Evolutionary conservation across 2,113 vertebrate genomes (phyloP), one percentile per base, ranked within the genome.

Genomic region (Alosa alosa): DNA sequence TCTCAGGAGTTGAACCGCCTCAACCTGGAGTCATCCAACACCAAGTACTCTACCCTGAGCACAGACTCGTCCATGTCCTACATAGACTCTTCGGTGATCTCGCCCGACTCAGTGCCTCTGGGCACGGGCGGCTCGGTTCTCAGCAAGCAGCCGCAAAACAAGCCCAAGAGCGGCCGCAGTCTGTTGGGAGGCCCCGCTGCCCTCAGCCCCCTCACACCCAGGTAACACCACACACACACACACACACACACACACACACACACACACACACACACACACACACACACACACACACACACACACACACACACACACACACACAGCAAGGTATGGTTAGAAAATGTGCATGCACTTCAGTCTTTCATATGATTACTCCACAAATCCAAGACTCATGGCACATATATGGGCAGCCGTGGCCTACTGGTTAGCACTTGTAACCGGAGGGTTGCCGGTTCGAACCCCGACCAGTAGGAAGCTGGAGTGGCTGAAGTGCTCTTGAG

Each of bases 11-110:
- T 99, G 87, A 99, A 99, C 90, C 96, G 98, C 92, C 94, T 99
- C 92, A 99, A 99, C 94, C 93, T 99, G 88, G 98, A 99, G 94
- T 99, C 98, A 20, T 99, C 98, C 82, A 99, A 98, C 87, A 96
- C 97, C 22, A 99, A 99, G 91, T 97, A 97, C 72, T 96, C 96
- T 75, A 91, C 90, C 39, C 85, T 98, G 93, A 97, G 96, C 85
- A 96, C 96, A 13, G 98, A 99, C 93, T 97, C 98, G 84, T 96
- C 98, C 0, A 93, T 98, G 92, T 98, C 98, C 91, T 99, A 99
- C 91, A 99, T 99, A 50, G 98, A 99, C 92, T 97, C 97, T 0
- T 95, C 98, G 83, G 96, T 99, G 82, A 99, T 99, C 91, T 98
- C 98, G 57, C 96, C 98, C 1, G 98, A 99, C 87, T 92, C 96